Evolutionary conservation across 2,797 vertebrate genomes (phyloP), one percentile per base, ranked within the genome.

Genomic region (Melanotaenia parkinsoni): DNA sequence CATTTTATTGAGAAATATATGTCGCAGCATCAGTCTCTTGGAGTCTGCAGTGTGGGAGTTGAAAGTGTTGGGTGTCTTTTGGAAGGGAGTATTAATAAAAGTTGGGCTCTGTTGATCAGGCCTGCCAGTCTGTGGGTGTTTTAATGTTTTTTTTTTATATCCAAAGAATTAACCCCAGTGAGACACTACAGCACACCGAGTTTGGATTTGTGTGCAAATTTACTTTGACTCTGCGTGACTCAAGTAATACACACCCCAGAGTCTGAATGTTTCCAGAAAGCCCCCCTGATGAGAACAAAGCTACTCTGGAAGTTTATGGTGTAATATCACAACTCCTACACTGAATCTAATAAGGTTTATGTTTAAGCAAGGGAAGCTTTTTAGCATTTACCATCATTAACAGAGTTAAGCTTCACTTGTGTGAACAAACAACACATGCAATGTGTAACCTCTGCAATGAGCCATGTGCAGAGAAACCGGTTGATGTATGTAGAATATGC

Each of bases 11-110:
- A 70, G 78, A 53, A 51, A 54, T 5, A 54, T 5, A 20, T 47
- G 69, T n/a, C 13, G 54, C 56, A 32, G 58, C 74, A 12, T 67
- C 40, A 45, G 54, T 58, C 70, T 53, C 67, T 40, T 68, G 56
- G 58, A 30, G 76, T 70, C 13, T 33, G 53, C 28, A 10, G 76
- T 59, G 86, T 84, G 79, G 82, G 82, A 76, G 84, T 74, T 30
- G 22, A 51, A 10, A 67, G 71, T 50, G 62, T 83, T 80, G 80
- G 77, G 70, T 70, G 72, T n/a, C 26, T 65, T 77, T 71, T 70
- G 75, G 40, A 68, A 43, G 5, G 8, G 24, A 33, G 53, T 67
- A 72, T 81, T 59, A 64, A 11, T 43, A 26, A 53, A 69, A 82
- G 66, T 33, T 85, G 83, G 83, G 53, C 57, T 59, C 4, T 20